These are phyloP conservation scores for Syngnathus floridae DNA, from an alignment of 2,113 vertebrate genomes.

Conservation along the genomic window DNA sequence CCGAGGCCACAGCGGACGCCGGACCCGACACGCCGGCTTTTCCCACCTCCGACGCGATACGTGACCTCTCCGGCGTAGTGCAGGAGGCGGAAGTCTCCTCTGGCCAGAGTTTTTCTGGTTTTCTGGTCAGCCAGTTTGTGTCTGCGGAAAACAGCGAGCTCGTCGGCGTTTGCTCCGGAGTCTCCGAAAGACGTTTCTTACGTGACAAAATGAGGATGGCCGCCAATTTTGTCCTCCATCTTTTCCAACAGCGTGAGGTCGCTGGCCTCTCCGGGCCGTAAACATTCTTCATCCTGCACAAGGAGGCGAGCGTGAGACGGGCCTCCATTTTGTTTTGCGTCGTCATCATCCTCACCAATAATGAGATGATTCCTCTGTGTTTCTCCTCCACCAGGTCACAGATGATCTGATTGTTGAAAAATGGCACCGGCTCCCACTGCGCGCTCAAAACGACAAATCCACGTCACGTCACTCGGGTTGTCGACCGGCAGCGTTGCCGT, in stretches of 20 bases:
- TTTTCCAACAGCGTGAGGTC: slow-evolving; percentile 93
- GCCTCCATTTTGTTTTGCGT: neutral
- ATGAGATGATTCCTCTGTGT: slow-evolving; percentile 90
- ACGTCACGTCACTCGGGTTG: neutral
- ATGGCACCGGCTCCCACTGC: slow-evolving; percentile 94
- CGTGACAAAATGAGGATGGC: slow-evolving; percentile 91
- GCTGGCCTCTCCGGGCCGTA: slow-evolving; percentile 88
- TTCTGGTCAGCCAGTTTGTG: slow-evolving; percentile 85
- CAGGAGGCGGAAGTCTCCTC: slow-evolving; percentile 86
- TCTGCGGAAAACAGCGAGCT: slow-evolving; percentile 50
- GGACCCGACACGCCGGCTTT: neutral
- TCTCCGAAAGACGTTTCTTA: slow-evolving; percentile 58
- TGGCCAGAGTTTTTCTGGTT: slow-evolving; percentile 80
- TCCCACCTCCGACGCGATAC: slow-evolving; percentile 87
- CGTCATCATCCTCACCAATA: slow-evolving; percentile 74
- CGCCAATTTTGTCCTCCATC: slow-evolving; percentile 87
- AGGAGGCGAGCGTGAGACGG: neutral
- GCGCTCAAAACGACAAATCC: neutral
- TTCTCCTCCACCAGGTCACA: slow-evolving; percentile 93
- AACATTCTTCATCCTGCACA: slow-evolving; percentile 87
- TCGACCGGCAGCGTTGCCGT: too few species aligned
- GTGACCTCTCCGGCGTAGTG: slow-evolving; percentile 95
- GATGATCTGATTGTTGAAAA: slow-evolving; percentile 98
- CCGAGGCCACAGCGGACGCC: neutral
- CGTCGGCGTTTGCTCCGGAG: too few species aligned